phyloP scores from a whole-genome alignment of 2,888 invertebrate species.

The Pyrgus malvae region DNA sequence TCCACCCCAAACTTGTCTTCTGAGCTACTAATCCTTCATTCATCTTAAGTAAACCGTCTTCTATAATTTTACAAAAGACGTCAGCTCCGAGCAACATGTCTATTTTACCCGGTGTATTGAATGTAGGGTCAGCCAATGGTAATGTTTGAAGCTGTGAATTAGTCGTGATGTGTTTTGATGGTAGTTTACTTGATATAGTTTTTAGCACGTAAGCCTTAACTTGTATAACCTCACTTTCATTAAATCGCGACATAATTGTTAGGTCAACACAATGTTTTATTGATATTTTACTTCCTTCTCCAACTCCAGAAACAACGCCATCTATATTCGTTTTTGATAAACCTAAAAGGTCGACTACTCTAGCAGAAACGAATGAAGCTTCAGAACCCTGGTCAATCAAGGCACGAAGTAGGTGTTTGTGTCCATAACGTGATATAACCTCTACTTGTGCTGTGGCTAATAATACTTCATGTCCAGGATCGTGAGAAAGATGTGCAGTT shows the following conservation, averaged over 20 bases:
- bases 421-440: constrained; percentile 28
- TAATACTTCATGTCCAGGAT: constrained; percentile 30
- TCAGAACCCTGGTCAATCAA: constrained; percentile 39
- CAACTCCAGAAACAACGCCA: constrained; percentile 34
- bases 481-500: constrained; percentile 25
- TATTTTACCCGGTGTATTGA: constrained; percentile 27
- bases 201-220: constrained; percentile 32
- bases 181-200: constrained; percentile 28
- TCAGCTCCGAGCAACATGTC: constrained; percentile 35
- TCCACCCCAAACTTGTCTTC: constrained; percentile 33
- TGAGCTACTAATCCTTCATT: constrained; percentile 33
- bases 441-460: constrained; percentile 26
- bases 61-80: constrained; percentile 34
- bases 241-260: constrained; percentile 6
- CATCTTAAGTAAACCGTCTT: constrained; percentile 32
- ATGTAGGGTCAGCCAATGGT: constrained; percentile 30
- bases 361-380: constrained; percentile 37
- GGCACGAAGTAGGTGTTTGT: constrained; percentile 32
- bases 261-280: constrained; percentile 32
- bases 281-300: constrained; percentile 27
- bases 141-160: constrained; percentile 27
- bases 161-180: constrained; percentile 23
- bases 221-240: constrained; percentile 3
- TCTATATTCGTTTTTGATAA: constrained; percentile 30
- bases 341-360: constrained; percentile 32